Evolutionary conservation across 2,113 vertebrate species (phyloP).

Genomic region (Genyomyrus donnyi): DNA sequence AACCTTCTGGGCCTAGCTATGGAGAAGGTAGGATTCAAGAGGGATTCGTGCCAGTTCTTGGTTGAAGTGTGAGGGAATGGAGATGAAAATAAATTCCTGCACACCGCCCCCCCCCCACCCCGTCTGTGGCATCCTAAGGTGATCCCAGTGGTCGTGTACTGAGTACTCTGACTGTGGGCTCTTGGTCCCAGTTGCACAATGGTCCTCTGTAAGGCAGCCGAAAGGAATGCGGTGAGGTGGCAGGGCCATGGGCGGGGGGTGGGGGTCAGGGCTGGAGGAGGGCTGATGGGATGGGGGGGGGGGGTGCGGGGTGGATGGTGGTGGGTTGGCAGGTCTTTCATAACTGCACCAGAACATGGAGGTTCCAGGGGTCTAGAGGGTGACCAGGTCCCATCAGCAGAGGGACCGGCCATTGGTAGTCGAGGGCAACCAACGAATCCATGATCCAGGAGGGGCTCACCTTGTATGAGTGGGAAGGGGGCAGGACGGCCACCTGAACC

Average conservation of each 20-base stretch:
- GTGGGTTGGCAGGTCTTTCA: conserved; percentile 28
- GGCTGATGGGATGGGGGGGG: not conserved
- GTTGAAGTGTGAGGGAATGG: conserved; percentile 9
- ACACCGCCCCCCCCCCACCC: not conserved
- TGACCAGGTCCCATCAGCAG: conserved; percentile 36
- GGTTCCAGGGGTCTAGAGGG: conserved; percentile 51
- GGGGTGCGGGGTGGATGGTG: conserved; percentile 23
- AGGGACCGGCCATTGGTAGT: conserved; percentile 12
- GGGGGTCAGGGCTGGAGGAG: conserved; percentile 16
- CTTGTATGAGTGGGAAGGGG: not conserved
- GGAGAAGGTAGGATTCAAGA: conserved; percentile 18
- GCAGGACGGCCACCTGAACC: not conserved
- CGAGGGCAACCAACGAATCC: conserved; percentile 8
- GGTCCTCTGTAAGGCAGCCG: conserved; percentile 54
- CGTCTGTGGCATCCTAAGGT: conserved; percentile 53
- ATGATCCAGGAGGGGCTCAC: not conserved
- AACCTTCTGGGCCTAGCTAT: conserved; percentile 33
- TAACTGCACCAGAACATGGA: conserved; percentile 40
- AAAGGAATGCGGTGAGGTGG: conserved; percentile 56
- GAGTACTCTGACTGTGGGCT: conserved; percentile 39
- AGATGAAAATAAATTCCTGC: conserved; percentile 12
- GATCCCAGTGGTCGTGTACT: conserved; percentile 40
- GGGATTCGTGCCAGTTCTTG: conserved; percentile 36
- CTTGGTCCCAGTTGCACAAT: conserved; percentile 51
- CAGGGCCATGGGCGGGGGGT: conserved; percentile 32